phyloP scores from a whole-genome alignment of 2,113 vertebrate genomes.

The Protomyctophum bolini region DNA sequence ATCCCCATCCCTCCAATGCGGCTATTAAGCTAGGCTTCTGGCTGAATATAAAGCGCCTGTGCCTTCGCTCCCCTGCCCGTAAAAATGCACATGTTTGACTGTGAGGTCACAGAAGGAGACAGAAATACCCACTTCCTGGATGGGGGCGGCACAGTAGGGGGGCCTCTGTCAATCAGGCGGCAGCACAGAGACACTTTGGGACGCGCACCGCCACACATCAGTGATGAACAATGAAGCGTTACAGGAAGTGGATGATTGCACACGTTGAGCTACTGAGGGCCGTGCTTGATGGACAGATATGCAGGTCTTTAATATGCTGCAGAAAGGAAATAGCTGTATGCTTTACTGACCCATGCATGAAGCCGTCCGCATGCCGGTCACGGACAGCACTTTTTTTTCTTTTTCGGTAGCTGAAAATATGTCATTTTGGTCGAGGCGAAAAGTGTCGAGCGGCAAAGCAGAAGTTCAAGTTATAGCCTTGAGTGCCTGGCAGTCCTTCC shows the following conservation, averaged over 20 bases:
- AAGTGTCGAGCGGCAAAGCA: no score
- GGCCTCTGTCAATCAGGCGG: conserved; percentile 61
- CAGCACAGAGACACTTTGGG: conserved; percentile 53
- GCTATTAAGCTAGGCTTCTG: conserved; percentile 67
- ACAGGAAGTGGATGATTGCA: conserved; percentile 69
- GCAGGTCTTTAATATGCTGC: conserved; percentile 61
- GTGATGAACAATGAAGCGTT: conserved; percentile 66
- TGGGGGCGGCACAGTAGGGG: conserved; percentile 44
- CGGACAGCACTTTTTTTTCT: neutral
- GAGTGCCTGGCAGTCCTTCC: conserved; percentile 26
- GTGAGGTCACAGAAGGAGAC: conserved; percentile 63
- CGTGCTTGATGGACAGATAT: conserved; percentile 52
- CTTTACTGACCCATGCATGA: conserved; percentile 44
- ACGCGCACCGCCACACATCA: conserved; percentile 68
- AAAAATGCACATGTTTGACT: conserved; percentile 81
- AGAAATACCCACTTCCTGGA: conserved; percentile 65
- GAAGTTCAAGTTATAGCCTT: conserved; percentile 9
- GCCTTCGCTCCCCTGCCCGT: conserved; percentile 48
- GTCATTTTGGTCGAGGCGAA: no score
- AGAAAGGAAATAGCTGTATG: conserved; percentile 53
- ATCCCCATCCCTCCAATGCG: conserved; percentile 70
- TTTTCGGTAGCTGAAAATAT: no score
- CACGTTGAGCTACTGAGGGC: conserved; percentile 40
- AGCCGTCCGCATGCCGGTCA: conserved; percentile 16
- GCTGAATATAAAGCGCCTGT: conserved; percentile 66